phyloP scores from a whole-genome alignment of 2,888 invertebrate genomes.

The Euplagia quadripunctaria region DNA sequence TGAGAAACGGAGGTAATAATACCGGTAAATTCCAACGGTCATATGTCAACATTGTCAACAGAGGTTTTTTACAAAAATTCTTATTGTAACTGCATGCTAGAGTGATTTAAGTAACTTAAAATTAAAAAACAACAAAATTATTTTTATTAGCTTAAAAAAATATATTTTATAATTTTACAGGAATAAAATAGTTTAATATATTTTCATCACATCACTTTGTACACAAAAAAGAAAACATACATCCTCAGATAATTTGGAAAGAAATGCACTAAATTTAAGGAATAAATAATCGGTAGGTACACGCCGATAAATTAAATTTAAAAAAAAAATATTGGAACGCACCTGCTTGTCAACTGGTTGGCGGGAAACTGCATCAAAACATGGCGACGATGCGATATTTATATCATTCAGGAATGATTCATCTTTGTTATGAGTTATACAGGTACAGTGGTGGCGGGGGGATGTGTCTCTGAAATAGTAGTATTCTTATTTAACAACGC shows the following conservation, averaged over 20 bases:
- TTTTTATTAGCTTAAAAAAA: not conserved
- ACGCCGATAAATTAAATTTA: not conserved
- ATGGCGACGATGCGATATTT: constrained; percentile 27
- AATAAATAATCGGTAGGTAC: not conserved
- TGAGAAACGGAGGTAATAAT: too few relatives aligned
- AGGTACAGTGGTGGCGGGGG: constrained; percentile 7
- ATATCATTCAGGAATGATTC: constrained; percentile 44
- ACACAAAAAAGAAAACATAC: not conserved
- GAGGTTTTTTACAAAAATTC: too few relatives aligned
- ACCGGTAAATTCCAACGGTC: too few relatives aligned
- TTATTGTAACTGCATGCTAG: too few relatives aligned
- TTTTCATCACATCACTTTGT: not conserved
- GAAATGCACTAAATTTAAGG: not conserved
- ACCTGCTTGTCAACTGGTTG: constrained; percentile 30
- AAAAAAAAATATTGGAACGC: constrained; percentile 20
- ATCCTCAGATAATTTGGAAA: not conserved
- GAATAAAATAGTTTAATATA: not conserved
- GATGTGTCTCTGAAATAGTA: not conserved
- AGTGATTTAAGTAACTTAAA: too few relatives aligned
- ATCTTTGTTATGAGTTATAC: constrained; percentile 24
- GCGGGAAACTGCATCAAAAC: constrained; percentile 23
- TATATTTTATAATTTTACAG: not conserved
- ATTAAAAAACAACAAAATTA: too few relatives aligned
- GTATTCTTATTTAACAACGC: not conserved
- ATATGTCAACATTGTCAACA: too few relatives aligned